Conservation (phyloP, 2,113 vertebrate genomes). For the Philantomba maxwellii region DNA sequence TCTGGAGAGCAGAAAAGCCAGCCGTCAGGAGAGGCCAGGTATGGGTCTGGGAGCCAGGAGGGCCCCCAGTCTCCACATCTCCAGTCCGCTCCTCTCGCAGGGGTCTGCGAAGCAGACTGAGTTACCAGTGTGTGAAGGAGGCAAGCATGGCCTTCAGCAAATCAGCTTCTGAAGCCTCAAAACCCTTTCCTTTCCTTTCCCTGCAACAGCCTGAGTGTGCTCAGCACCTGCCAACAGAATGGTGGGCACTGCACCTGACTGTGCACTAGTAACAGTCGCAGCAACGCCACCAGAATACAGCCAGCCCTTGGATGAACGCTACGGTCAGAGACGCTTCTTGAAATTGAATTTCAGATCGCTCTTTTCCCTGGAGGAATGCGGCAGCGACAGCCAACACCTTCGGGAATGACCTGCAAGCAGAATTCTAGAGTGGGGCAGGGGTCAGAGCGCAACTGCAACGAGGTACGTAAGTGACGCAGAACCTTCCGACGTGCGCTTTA, state of each 20-base stretch:
- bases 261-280: rapidly evolving
- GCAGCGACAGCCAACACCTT: neutral
- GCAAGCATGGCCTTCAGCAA: neutral
- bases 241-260: rapidly evolving
- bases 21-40: neutral
- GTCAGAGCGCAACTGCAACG: neutral
- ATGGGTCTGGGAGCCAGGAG: neutral
- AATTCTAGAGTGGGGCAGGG: neutral
- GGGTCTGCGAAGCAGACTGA: neutral
- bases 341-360: neutral
- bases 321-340: neutral
- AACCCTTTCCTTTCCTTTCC: neutral
- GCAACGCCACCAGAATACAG: too few species aligned
- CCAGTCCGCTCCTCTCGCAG: neutral
- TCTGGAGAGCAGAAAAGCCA: neutral
- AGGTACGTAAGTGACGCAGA: neutral
- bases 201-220: too few species aligned
- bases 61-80: neutral
- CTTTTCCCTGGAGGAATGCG: neutral
- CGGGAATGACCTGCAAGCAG: neutral
- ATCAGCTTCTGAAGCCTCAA: neutral
- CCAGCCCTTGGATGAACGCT: rapidly evolving
- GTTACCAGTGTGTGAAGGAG: neutral
- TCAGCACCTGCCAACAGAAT: neutral
- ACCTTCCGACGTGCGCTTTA: neutral